A percentile compares a stretch with the other conserved stretches of the same genome.
These are phyloP conservation scores for Tetramorium bicarinatum DNA, from an alignment of 2,888 invertebrate genomes.

Conservation along the genomic window DNA sequence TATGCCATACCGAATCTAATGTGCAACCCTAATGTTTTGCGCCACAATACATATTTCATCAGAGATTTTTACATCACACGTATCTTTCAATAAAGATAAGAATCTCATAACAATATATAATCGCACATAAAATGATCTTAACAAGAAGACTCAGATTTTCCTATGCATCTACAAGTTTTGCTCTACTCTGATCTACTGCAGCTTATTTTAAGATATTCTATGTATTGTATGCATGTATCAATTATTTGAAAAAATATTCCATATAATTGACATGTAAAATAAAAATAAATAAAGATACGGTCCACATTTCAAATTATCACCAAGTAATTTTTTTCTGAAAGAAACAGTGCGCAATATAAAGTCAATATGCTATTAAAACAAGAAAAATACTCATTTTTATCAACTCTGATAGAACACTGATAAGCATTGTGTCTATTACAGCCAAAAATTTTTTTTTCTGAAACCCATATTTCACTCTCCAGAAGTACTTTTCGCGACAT, in stretches of 20 bases:
- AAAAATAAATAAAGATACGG: background rate
- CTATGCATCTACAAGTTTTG: background rate
- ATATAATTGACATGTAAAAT: slow-evolving; percentile 1
- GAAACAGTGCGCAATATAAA: background rate
- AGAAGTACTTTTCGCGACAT: background rate
- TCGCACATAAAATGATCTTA: background rate
- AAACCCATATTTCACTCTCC: background rate
- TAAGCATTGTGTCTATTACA: background rate
- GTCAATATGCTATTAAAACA: background rate
- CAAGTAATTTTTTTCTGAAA: background rate
- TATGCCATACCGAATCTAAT: slow-evolving; percentile 11
- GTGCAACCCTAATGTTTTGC: background rate
- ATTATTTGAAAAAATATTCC: background rate
- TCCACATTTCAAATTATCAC: background rate
- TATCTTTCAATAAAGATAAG: slow-evolving; percentile 30
- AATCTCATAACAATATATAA: slow-evolving; percentile 19
- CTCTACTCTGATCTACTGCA: background rate
- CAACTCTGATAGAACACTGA: background rate
- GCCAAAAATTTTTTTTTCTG: background rate
- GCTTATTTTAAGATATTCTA: background rate
- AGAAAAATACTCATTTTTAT: background rate
- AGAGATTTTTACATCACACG: slow-evolving; percentile 22
- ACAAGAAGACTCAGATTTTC: background rate
- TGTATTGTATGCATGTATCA: background rate
- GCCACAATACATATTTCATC: slow-evolving; percentile 18